Conservation (phyloP, 2,888 invertebrate species). For the Amblyteles armatorius region DNA sequence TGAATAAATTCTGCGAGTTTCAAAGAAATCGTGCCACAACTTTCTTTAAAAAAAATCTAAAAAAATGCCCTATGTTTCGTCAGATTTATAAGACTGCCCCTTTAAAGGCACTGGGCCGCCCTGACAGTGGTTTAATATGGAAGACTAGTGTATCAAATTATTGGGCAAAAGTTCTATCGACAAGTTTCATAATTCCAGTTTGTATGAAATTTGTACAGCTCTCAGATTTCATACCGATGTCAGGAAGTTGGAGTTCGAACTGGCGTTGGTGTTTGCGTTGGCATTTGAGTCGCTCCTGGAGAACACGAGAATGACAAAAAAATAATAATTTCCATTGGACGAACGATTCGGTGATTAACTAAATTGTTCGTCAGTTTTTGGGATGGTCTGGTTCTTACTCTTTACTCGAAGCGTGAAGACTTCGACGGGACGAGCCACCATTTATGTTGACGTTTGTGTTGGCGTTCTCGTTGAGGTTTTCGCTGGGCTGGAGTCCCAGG, state of each 20-base stretch:
- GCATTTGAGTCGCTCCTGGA: conserved; percentile 53
- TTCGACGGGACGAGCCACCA: conserved; percentile 69
- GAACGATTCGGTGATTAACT: not conserved
- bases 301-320: not conserved
- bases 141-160: not conserved
- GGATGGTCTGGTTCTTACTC: conserved; percentile 63
- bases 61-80: too few species aligned
- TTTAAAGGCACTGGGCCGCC: too few species aligned
- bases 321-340: not conserved
- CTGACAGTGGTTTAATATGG: too few species aligned
- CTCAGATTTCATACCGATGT: conserved; percentile 8
- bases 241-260: conserved; percentile 21
- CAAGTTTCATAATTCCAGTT: not conserved
- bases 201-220: not conserved
- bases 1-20: too few species aligned
- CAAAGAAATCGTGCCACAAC: too few species aligned
- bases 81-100: too few species aligned
- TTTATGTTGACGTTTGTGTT: conserved; percentile 69
- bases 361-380: not conserved
- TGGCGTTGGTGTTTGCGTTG: conserved; percentile 64
- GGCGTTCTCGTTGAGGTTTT: conserved; percentile 66
- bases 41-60: too few species aligned
- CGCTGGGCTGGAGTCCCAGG: conserved; percentile 40
- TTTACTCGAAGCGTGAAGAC: conserved; percentile 63
- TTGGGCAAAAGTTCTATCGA: not conserved